Base-by-base conservation (phyloP, 2,888 invertebrate species). In the Apotomis capreana region DNA sequence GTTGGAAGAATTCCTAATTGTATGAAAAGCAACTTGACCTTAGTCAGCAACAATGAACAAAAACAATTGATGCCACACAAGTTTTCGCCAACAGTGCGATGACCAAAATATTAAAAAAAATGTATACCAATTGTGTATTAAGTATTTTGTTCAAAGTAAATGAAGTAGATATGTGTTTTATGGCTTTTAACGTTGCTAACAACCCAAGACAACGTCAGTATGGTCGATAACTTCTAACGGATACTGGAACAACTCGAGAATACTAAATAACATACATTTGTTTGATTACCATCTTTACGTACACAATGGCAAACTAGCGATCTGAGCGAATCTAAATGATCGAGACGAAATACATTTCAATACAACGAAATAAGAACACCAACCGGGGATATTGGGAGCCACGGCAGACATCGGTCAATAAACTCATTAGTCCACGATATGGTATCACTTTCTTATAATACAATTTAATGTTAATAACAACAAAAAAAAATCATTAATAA, bases 321-420 rank as follows among this genome's bases (percentile, higher is more conserved):
- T 64, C 51, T 62, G 13, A 55, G 51, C 40, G 40, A 63, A 72
- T 55, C 52, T 58, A 59, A 63, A 57, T 46, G 36, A 62, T 49
- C 58, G 46, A 54, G 36, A 72, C 46, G 46, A 72, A 63, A 72
- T 59, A 68, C 58, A 63, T 68, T 68, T 63, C 13, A 54, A 63
- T 68, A 63, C 68, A 68, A 68, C 63, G 57, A 76, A 76, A 63
- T 74, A 68, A 61, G 40, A 67, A 78, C 80, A 91, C 92, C 76
- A 87, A 93, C 93, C 93, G 92, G 93, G 91, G 89, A 93, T 91
- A 91, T 87, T 92, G 87, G 92, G 91, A 88, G 93, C 93, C 90
- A 93, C 89, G 91, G 93, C 89, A 92, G 93, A 93, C 93, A 93
- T 93, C 91, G 86, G 93, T 92, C 91, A 91, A 86, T 86, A 92